Evolutionary conservation across 2,113 vertebrate genomes (phyloP).

Genomic region (Apodemus sylvaticus): DNA sequence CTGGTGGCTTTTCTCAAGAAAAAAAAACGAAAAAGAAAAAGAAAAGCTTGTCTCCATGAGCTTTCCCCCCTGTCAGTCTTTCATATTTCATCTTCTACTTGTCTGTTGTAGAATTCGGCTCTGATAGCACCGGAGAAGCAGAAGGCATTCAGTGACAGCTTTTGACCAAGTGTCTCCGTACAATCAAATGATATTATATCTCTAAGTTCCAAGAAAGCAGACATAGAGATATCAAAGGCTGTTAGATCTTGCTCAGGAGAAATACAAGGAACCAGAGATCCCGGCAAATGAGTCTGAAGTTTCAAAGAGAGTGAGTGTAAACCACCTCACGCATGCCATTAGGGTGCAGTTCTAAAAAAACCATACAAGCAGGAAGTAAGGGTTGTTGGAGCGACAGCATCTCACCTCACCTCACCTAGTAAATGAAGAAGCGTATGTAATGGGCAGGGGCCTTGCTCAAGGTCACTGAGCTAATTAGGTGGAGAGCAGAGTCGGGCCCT

Average conservation of each 20-base stretch:
- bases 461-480: constrained; percentile 23
- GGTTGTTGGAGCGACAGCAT: not conserved
- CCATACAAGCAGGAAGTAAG: not conserved
- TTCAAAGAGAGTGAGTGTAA: constrained; percentile 63
- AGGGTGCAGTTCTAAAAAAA: constrained; percentile 54
- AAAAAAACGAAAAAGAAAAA: not conserved
- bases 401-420: constrained; percentile 45
- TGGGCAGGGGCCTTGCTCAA: not conserved
- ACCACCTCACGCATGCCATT: constrained; percentile 43
- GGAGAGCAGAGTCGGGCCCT: not conserved
- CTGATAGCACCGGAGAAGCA: constrained; percentile 45
- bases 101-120: constrained; percentile 14
- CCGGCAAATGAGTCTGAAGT: constrained; percentile 66
- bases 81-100: constrained; percentile 53
- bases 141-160: constrained; percentile 55
- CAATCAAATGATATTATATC: constrained; percentile 64
- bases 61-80: constrained; percentile 1
- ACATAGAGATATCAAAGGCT: constrained; percentile 64
- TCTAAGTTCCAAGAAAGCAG: constrained; percentile 64
- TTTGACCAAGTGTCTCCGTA: constrained; percentile 65
- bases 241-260: constrained; percentile 67
- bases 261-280: constrained; percentile 40
- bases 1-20: not conserved
- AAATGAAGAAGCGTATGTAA: not conserved
- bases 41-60: not conserved